These are phyloP conservation scores for Lysandra bellargus DNA, from an alignment of 2,888 invertebrate genomes.

Conservation along the genomic window DNA sequence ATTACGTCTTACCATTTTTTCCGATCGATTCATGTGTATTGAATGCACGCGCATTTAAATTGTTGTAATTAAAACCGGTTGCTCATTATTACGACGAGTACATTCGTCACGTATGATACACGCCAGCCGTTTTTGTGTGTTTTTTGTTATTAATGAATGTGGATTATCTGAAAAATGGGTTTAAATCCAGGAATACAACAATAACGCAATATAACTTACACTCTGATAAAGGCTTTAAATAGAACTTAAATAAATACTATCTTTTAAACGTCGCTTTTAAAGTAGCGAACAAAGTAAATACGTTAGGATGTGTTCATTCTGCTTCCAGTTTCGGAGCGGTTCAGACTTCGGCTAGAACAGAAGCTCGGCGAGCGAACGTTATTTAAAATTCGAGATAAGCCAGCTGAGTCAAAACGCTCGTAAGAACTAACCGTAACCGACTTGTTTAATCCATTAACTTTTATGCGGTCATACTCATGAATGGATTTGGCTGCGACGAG, in stretches of 20 bases:
- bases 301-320: slow-evolving; percentile 1
- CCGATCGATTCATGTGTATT: slow-evolving; percentile 14
- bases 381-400: slow-evolving; percentile 29
- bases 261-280: neutral
- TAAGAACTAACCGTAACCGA: slow-evolving; percentile 28
- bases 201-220: neutral
- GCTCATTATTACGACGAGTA: neutral
- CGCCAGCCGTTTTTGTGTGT: neutral
- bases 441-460: slow-evolving; percentile 50
- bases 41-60: slow-evolving; percentile 18
- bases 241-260: slow-evolving; percentile 3
- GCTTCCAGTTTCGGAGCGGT: slow-evolving; percentile 1
- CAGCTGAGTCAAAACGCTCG: slow-evolving; percentile 27
- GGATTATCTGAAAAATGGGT: neutral
- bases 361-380: slow-evolving; percentile 12
- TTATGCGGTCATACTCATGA: slow-evolving; percentile 50
- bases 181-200: neutral
- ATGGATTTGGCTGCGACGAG: slow-evolving; percentile 25
- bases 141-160: neutral
- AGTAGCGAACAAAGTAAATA: neutral
- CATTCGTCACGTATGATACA: neutral
- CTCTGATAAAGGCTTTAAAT: neutral
- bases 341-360: slow-evolving; percentile 2
- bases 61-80: slow-evolving; percentile 10
- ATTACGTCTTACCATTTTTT: slow-evolving; percentile 31